These are phyloP conservation scores for Blomia tropicalis DNA, from an alignment of 2,888 invertebrate genomes.

Conservation along the genomic window DNA sequence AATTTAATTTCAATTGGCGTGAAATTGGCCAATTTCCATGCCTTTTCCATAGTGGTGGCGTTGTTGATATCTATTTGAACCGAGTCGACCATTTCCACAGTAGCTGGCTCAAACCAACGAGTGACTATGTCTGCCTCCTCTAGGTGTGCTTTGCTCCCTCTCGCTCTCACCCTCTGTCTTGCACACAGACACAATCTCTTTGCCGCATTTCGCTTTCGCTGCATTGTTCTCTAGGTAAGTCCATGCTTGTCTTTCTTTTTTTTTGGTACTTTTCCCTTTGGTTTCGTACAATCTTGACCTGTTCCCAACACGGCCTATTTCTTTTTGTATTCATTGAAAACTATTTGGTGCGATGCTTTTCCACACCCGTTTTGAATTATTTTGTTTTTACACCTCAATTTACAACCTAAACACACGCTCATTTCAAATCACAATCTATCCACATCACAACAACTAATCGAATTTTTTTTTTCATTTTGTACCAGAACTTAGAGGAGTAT, in stretches of 20 bases:
- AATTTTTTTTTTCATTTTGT: neutral
- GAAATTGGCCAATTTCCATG: neutral
- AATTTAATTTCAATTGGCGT: neutral
- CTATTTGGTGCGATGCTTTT: no score
- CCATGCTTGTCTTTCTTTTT: neutral
- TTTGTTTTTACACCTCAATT: no score
- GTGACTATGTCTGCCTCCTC: neutral
- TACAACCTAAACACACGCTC: neutral
- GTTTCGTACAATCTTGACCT: neutral
- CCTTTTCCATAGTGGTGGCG: neutral
- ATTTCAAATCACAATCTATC: neutral
- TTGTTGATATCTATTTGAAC: neutral
- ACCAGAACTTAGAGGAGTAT: neutral
- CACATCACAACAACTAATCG: neutral
- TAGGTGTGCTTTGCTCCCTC: neutral
- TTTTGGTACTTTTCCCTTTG: neutral
- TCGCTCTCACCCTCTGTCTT: neutral
- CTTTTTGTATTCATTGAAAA: neutral
- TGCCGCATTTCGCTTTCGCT: neutral
- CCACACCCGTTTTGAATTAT: no score
- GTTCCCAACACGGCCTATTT: neutral
- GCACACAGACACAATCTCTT: neutral
- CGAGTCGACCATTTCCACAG: neutral
- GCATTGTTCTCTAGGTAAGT: conserved; percentile 3
- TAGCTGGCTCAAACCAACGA: neutral